Conservation (phyloP, 2,113 vertebrate genomes). For the Trogon surrucura region DNA sequence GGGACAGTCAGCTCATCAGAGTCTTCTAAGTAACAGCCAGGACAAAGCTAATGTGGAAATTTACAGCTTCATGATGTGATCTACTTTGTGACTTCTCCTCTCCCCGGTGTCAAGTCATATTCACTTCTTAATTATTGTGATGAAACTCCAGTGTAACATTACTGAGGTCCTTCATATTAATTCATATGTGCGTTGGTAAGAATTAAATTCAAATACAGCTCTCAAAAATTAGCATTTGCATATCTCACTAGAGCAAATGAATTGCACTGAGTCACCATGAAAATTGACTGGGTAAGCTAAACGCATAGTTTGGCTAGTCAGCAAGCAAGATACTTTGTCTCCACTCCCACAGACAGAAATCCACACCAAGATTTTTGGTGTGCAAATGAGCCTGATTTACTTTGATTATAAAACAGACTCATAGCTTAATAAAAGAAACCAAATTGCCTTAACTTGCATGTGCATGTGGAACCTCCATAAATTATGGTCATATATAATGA, state of each 20-base stretch:
- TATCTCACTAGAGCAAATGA: constrained; percentile 53
- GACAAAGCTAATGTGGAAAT: background rate
- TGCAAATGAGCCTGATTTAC: constrained; percentile 67
- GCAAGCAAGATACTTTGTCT: constrained; percentile 51
- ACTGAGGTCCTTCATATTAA: background rate
- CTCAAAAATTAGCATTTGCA: constrained; percentile 43
- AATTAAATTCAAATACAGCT: background rate
- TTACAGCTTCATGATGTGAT: background rate
- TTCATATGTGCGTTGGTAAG: background rate
- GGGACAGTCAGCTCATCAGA: background rate
- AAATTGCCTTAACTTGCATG: constrained; percentile 68
- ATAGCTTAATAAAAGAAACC: constrained; percentile 70
- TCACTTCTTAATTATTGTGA: background rate
- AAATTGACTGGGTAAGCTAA: constrained; percentile 63
- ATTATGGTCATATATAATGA: constrained; percentile 61
- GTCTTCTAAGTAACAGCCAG: background rate
- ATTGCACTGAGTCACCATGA: constrained; percentile 62
- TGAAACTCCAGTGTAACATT: background rate
- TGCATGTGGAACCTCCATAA: constrained; percentile 64
- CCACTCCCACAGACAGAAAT: constrained; percentile 67
- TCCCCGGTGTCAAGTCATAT: background rate
- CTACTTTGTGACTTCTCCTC: background rate
- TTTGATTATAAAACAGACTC: constrained; percentile 71
- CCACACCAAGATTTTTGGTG: constrained; percentile 68
- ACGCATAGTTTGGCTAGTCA: constrained; percentile 46